Evolutionary conservation across 2,888 invertebrate genomes (phyloP).

Genomic region (Cheilosia impressa): DNA sequence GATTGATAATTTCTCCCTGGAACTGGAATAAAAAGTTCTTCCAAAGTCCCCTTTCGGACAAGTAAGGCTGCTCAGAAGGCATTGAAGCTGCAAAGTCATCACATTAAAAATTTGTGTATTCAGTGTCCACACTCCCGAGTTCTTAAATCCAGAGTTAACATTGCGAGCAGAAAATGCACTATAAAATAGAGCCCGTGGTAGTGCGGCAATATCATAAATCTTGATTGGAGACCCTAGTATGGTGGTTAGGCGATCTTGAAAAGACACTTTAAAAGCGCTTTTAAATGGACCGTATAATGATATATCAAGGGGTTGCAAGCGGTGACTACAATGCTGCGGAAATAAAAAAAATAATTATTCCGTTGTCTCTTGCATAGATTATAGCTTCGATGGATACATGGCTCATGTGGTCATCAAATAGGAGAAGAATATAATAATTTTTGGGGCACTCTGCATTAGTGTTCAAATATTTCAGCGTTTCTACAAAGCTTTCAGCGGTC

Average conservation of each 20-base stretch:
- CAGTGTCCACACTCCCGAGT: background rate
- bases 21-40: too few relatives aligned
- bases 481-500: background rate
- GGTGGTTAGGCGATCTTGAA: background rate
- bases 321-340: constrained; percentile 1
- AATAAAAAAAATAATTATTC: background rate
- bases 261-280: background rate
- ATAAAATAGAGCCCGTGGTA: constrained; percentile 1
- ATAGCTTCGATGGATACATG: constrained; percentile 1
- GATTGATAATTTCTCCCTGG: too few relatives aligned
- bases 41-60: too few relatives aligned
- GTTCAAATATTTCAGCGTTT: background rate
- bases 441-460: background rate
- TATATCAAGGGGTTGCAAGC: constrained; percentile 4
- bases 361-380: background rate
- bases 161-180: constrained; percentile 5
- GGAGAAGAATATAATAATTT: background rate
- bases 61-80: too few relatives aligned
- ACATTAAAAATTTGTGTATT: background rate
- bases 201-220: background rate
- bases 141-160: background rate
- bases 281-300: background rate
- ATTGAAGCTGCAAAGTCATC: background rate
- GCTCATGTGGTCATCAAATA: background rate
- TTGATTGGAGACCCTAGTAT: constrained; percentile 6